These are phyloP conservation scores for Drosophila nigricruria DNA, from an alignment of 2,888 invertebrate species.

Conservation along the genomic window DNA sequence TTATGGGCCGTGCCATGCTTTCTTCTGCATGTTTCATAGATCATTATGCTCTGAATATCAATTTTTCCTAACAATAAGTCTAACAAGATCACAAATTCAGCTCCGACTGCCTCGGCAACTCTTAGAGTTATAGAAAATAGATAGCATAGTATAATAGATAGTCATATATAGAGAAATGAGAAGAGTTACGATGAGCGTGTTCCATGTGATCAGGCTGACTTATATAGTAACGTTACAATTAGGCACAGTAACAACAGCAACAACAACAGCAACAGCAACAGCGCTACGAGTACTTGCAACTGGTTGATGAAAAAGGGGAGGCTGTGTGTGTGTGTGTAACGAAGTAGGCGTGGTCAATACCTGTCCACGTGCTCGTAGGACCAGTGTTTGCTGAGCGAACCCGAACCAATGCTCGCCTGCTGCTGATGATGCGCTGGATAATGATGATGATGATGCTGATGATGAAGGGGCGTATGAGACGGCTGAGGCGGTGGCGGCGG, in stretches of 20 bases:
- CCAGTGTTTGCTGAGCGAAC: slow-evolving; percentile 83
- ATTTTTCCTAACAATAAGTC: too few relatives aligned
- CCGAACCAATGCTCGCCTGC: slow-evolving; percentile 87
- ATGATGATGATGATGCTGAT: slow-evolving; percentile 37
- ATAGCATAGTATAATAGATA: slow-evolving; percentile 2
- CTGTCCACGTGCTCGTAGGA: slow-evolving; percentile 84
- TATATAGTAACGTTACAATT: slow-evolving; percentile 18
- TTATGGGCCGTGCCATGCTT: too few relatives aligned
- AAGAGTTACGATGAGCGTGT: slow-evolving; percentile 47
- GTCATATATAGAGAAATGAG: slow-evolving; percentile 13
- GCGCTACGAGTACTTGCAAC: slow-evolving; percentile 57
- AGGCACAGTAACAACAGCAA: slow-evolving; percentile 42
- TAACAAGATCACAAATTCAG: not conserved
- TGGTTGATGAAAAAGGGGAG: not conserved
- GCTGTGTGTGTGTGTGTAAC: slow-evolving; percentile 17
- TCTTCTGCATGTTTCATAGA: too few relatives aligned
- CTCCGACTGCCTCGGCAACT: not conserved
- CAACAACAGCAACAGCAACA: slow-evolving; percentile 60
- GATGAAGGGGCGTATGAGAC: slow-evolving; percentile 48
- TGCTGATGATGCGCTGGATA: slow-evolving; percentile 67
- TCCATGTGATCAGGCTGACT: slow-evolving; percentile 13
- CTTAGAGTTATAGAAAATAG: slow-evolving; percentile 3
- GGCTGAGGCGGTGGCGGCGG: slow-evolving; percentile 17
- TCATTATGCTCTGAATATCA: too few relatives aligned
- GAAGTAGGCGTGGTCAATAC: slow-evolving; percentile 75